These are phyloP conservation scores for Pyrgilauda ruficollis DNA, from an alignment of 2,113 vertebrate species.

Conservation along the genomic window DNA sequence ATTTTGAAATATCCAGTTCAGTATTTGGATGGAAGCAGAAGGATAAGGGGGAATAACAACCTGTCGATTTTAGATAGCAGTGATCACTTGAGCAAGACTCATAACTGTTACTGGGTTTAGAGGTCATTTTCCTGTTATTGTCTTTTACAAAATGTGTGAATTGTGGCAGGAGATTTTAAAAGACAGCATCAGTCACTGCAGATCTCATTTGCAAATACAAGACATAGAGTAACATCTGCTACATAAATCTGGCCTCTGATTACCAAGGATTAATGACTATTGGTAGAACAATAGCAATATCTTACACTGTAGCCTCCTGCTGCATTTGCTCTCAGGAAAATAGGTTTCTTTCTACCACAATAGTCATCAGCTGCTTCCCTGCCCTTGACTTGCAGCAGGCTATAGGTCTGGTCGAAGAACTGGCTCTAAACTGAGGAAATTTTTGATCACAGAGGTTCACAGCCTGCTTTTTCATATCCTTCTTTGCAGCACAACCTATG, in stretches of 20 bases:
- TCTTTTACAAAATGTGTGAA: background rate
- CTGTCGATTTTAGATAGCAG: background rate
- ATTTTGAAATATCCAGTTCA: background rate
- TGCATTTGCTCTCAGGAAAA: background rate
- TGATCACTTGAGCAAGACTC: background rate
- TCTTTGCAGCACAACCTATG: background rate
- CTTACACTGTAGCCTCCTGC: background rate
- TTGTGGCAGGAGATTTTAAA: background rate
- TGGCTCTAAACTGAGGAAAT: background rate
- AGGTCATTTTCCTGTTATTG: background rate
- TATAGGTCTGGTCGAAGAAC: background rate
- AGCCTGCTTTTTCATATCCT: background rate
- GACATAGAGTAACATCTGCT: background rate
- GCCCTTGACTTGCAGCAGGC: background rate
- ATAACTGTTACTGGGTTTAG: background rate
- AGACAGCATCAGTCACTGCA: background rate
- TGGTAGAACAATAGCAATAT: background rate
- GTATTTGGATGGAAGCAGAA: background rate
- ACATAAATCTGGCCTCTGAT: background rate
- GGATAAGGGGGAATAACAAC: background rate
- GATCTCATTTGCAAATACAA: background rate
- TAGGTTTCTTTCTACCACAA: background rate
- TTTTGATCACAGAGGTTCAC: background rate
- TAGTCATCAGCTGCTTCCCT: background rate
- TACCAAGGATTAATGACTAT: background rate